A percentile compares a stretch with the other conserved stretches of the same genome.
Evolutionary conservation across 2,113 vertebrate genomes (phyloP).

Genomic region (Gracilinanus agilis): DNA sequence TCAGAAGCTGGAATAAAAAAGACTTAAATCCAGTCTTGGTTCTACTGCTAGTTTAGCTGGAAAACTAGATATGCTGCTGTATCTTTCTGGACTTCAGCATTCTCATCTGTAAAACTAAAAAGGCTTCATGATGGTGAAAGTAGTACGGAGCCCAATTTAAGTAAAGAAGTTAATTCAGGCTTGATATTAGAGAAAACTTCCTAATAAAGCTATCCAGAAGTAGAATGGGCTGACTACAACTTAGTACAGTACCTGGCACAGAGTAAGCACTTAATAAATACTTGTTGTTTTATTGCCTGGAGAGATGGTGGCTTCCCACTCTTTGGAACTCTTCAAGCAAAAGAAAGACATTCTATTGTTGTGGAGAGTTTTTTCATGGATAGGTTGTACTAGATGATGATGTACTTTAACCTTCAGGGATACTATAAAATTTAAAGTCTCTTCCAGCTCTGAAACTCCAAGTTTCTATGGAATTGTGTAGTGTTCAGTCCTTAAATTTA

Average conservation of each 20-base stretch:
- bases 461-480: slow-evolving; percentile 29
- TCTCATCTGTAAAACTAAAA: not conserved
- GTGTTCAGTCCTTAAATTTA: slow-evolving; percentile 3
- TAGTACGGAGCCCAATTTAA: not conserved
- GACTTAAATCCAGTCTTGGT: not conserved
- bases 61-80: not conserved
- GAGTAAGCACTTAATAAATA: not conserved
- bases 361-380: not conserved
- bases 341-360: not conserved
- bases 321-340: not conserved
- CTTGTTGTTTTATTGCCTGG: not conserved
- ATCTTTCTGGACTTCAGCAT: not conserved
- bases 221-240: not conserved
- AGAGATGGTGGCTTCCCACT: not conserved
- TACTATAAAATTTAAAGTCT: not conserved
- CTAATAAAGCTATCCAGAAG: not conserved
- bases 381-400: not conserved
- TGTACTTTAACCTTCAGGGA: not conserved
- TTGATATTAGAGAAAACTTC: not conserved
- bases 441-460: slow-evolving; percentile 2
- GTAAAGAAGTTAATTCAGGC: not conserved
- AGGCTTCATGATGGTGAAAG: not conserved
- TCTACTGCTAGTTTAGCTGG: not conserved
- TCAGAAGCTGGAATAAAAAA: not conserved
- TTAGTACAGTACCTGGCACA: not conserved